These are phyloP conservation scores for Campoletis raptor DNA, from an alignment of 2,888 invertebrate species.

Conservation along the genomic window DNA sequence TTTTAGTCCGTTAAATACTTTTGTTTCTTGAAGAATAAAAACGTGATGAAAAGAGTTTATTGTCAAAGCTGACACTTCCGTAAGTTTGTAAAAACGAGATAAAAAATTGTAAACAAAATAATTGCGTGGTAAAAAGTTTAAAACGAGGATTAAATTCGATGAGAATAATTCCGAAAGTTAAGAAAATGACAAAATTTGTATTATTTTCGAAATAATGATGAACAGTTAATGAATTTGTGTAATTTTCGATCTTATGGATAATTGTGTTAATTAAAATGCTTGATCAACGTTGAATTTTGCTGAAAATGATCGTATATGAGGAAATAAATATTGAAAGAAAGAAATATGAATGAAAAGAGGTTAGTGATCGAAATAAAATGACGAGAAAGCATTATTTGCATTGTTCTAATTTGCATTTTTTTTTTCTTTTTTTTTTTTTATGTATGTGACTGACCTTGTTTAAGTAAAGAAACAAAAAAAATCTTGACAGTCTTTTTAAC, in stretches of 20 bases:
- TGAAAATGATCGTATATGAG: background rate
- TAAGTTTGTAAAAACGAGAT: background rate
- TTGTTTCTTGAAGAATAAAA: background rate
- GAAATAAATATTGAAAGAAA: background rate
- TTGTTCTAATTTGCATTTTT: background rate
- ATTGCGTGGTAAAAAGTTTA: background rate
- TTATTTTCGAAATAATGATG: no score
- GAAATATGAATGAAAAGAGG: background rate
- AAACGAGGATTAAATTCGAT: background rate
- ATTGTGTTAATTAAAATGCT: no score
- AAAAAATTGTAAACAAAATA: background rate
- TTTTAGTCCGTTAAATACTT: background rate
- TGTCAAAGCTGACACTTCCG: background rate
- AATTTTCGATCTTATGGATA: background rate
- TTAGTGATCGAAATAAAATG: background rate
- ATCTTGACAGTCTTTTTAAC: background rate
- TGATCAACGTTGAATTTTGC: no score
- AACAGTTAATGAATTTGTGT: background rate
- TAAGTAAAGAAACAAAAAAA: background rate
- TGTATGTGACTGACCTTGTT: background rate
- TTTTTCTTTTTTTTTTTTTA: background rate
- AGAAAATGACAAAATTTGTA: no score
- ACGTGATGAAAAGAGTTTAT: background rate
- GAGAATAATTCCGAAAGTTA: background rate
- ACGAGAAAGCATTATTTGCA: background rate